Evolutionary conservation across 2,113 vertebrate species (phyloP).

Genomic region (Hiodon alosoides): DNA sequence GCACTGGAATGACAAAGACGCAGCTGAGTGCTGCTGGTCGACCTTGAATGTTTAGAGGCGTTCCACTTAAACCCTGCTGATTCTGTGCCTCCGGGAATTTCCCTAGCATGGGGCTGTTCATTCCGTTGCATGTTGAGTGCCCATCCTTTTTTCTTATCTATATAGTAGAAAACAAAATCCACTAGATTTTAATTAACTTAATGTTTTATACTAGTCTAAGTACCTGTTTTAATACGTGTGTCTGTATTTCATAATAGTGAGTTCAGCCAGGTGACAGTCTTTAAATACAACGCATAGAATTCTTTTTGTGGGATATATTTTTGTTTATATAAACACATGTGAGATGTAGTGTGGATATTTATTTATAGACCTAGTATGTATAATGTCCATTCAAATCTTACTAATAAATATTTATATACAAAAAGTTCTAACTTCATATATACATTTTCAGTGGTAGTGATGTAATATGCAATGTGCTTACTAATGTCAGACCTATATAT

Average conservation of each 20-base stretch:
- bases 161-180: slow-evolving; percentile 51
- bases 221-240: slow-evolving; percentile 55
- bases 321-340: slow-evolving; percentile 58
- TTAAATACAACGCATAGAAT: slow-evolving; percentile 75
- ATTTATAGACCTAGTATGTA: slow-evolving; percentile 71
- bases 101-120: slow-evolving; percentile 56
- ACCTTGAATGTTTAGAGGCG: slow-evolving; percentile 8
- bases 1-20: not conserved
- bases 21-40: not conserved
- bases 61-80: slow-evolving; percentile 25
- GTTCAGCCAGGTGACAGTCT: slow-evolving; percentile 48
- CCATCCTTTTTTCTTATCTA: slow-evolving; percentile 52
- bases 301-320: slow-evolving; percentile 57
- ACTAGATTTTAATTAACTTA: slow-evolving; percentile 43
- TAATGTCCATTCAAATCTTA: slow-evolving; percentile 57
- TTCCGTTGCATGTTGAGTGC: slow-evolving; percentile 80
- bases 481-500: not conserved
- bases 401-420: slow-evolving; percentile 57
- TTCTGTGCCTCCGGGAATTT: slow-evolving; percentile 33
- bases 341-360: slow-evolving; percentile 71
- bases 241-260: slow-evolving; percentile 53
- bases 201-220: slow-evolving; percentile 54
- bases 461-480: not conserved
- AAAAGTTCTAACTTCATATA: slow-evolving; percentile 15
- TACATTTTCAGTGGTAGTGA: not conserved